Conservation (phyloP, 1,140 invertebrate genomes). For the Panulirus ornatus region DNA sequence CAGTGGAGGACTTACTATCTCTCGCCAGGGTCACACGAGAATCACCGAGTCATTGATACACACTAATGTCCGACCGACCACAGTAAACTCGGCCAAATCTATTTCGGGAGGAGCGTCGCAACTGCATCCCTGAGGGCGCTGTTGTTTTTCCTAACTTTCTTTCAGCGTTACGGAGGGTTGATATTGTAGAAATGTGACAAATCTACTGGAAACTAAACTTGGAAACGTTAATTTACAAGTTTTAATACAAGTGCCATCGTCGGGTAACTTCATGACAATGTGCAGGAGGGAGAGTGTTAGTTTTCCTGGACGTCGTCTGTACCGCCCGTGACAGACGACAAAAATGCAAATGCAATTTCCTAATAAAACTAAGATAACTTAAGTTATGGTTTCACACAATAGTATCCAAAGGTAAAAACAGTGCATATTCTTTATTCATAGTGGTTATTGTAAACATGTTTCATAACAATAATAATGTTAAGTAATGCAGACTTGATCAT, state of each 20-base stretch:
- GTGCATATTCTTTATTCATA: too few species aligned
- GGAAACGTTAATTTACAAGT: neutral
- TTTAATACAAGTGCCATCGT: neutral
- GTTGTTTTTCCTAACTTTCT: neutral
- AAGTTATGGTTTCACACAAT: too few species aligned
- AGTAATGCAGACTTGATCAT: neutral
- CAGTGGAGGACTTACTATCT: neutral
- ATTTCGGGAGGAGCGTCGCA: slow-evolving; percentile 47
- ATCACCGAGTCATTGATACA: slow-evolving; percentile 42
- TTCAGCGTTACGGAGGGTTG: neutral
- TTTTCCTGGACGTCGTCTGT: neutral
- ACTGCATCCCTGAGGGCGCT: neutral
- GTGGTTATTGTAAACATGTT: too few species aligned
- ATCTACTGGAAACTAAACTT: neutral
- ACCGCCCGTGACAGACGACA: neutral
- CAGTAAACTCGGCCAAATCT: slow-evolving; percentile 55
- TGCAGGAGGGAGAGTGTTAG: neutral
- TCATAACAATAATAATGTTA: too few species aligned
- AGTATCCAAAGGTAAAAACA: too few species aligned
- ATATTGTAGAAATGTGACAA: neutral
- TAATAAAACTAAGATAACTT: neutral
- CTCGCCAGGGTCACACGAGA: slow-evolving; percentile 5
- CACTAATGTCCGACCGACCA: slow-evolving; percentile 14
- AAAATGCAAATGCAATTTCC: too few species aligned
- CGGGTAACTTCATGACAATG: neutral